Evolutionary conservation across 2,113 vertebrate species (phyloP), one percentile per base, ranked within the genome.

Genomic region (Dendropsophus ebraccatus): DNA sequence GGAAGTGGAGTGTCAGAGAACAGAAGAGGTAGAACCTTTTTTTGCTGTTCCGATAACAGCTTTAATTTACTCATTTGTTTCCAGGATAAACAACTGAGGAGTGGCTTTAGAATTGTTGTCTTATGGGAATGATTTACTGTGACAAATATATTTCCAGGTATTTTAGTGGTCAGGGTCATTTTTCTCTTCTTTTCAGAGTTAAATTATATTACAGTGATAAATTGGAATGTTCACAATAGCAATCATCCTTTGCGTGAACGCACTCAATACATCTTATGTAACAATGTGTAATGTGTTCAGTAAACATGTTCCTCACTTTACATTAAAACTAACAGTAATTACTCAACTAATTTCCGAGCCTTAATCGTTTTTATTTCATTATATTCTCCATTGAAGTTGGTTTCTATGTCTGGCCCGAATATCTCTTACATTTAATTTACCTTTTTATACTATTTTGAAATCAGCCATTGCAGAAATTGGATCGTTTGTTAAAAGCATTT

Each of bases 401-500:
- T 58, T 54, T 73, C 17, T 28, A 28, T 73, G 50, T 73, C 52
- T 50, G n/a, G n/a, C 50, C 41, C 47, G 37, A 45, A 58, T 62
- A 62, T 76, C 72, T 65, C 77, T 25, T 54, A 84, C 70, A 23
- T 74, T 84, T 69, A 58, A 65, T 84, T 45, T 84, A 76, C 83
- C 74, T 67, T 85, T 85, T 56, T 52, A 62, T 30, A 85, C 73
- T 56, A 69, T 69, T 70, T 41, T 35, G 62, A n/a, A 85, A 85
- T 45, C 37, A 69, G 1, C 19, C 47, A 79, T 47, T 37, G 76
- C 47, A 85, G 74, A 78, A 88, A 89, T 83, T 47, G 72, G 65
- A 32, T 80, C 83, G 58, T 62, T 90, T 62, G 83, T 86, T 86
- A 32, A 82, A 88, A 87, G 37, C 49, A 81, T 87, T 0, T 13